Percentiles rank a stretch among this genome's conserved stretches.
These are phyloP conservation scores for Melieria crassipennis DNA, from an alignment of 2,888 invertebrate species.

Conservation along the genomic window DNA sequence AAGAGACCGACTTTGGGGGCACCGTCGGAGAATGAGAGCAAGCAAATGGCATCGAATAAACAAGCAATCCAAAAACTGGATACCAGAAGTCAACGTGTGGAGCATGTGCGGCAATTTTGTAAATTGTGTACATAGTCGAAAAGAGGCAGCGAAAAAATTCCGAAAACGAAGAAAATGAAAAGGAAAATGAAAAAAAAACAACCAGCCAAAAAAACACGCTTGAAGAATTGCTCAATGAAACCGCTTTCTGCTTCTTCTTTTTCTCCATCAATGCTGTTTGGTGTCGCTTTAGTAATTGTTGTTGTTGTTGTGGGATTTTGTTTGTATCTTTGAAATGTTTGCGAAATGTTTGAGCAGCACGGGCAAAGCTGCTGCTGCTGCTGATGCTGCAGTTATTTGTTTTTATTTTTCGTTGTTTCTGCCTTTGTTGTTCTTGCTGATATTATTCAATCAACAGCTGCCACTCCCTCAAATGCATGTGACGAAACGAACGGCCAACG, in stretches of 20 bases:
- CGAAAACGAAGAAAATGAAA: neutral
- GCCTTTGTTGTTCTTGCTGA: too few species aligned
- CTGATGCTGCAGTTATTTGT: neutral
- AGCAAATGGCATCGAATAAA: neutral
- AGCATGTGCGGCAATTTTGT: neutral
- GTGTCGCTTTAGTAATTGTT: neutral
- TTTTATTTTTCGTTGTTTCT: neutral
- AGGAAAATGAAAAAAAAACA: neutral
- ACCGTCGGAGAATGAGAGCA: neutral
- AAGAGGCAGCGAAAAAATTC: neutral
- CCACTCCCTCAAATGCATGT: too few species aligned
- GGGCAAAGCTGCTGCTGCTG: too few species aligned
- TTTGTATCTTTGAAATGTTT: too few species aligned
- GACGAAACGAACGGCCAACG: too few species aligned
- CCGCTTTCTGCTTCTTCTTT: neutral
- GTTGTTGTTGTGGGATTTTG: neutral
- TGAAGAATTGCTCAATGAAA: slow-evolving; percentile 15
- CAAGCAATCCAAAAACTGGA: neutral
- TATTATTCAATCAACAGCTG: too few species aligned
- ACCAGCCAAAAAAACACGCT: neutral
- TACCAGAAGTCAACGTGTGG: neutral
- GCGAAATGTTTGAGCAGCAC: too few species aligned
- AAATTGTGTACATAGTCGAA: slow-evolving; percentile 11
- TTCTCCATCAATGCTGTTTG: neutral
- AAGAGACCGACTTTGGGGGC: neutral